Base-by-base conservation (phyloP, 2,797 vertebrate genomes). In the Chanos chanos region DNA sequence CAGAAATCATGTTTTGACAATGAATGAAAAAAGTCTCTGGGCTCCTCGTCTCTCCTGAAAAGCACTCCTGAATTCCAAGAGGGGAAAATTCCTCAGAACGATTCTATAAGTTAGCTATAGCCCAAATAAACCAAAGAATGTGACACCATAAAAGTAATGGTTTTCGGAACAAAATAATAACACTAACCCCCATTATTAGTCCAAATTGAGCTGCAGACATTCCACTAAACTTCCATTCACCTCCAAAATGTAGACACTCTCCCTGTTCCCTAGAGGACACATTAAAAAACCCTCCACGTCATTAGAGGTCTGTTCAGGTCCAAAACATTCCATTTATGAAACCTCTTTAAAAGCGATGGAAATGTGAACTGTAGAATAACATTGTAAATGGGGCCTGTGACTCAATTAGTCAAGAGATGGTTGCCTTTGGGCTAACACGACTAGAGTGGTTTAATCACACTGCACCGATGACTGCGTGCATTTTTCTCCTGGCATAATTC, bases 91-190 rank as follows among this genome's bases (percentile, higher is more conserved):
- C 48, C 51, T 30, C 34, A 25, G 34, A 57, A 67, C 28, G 53
- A 66, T 43, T 41, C 56, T 56, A 44, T 31, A 52, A 58, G 68
- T 74, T 69, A 49, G 65, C 64, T 55, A 22, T 59, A 66, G 64
- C 52, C 58, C 68, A 76, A 71, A 79, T 74, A 75, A 76, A 73
- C 66, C 50, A 48, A 71, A 74, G 70, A 79, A 77, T 75, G 73
- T 60, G 54, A 75, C 70, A 61, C 73, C 52, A 50, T 82, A 77
- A 82, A 82, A 78, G 66, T 82, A 79, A 80, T 77, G 71, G 72
- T 70, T 82, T 82, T 77, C 73, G 78, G 80, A 79, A 82, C 76
- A 73, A 77, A 79, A 69, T 77, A 77, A 78, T 76, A 68, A 75
- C 60, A 72, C 37, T 47, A 54, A 34, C 59, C 62, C 64, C 70